These are phyloP conservation scores for Platerodrilus igneus DNA, from an alignment of 2,888 invertebrate genomes.

Conservation along the genomic window DNA sequence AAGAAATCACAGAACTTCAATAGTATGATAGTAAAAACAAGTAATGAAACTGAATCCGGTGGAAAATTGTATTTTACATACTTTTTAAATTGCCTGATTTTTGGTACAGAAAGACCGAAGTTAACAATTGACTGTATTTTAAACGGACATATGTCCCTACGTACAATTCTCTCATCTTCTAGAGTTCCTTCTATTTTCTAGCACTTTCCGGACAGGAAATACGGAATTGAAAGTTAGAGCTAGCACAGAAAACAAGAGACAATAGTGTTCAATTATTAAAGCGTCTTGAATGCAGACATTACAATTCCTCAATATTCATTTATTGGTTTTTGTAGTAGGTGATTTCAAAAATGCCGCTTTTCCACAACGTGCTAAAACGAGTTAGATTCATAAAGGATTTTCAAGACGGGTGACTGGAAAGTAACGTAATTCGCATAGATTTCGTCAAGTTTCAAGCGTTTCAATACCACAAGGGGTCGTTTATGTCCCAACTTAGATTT, in stretches of 20 bases:
- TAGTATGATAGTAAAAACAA: no score
- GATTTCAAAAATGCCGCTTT: constrained; percentile 18
- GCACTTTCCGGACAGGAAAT: constrained; percentile 23
- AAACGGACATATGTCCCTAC: constrained; percentile 20
- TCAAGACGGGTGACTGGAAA: no score
- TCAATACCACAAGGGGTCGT: constrained; percentile 22
- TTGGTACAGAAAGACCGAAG: no score
- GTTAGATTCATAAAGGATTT: no score
- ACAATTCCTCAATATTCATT: no score
- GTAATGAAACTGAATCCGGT: no score
- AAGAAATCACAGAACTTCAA: no score
- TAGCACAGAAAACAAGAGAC: constrained; percentile 20
- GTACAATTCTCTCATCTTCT: constrained; percentile 17
- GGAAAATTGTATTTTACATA: no score
- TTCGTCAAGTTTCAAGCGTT: constrained; percentile 14
- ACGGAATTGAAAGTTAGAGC: constrained; percentile 24
- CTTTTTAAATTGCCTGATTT: no score
- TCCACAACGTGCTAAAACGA: no score
- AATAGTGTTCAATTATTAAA: constrained; percentile 24
- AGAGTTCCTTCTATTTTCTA: constrained; percentile 20
- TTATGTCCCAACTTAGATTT: constrained; percentile 38
- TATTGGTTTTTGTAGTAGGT: no score
- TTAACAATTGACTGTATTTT: constrained; percentile 16
- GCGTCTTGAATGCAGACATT: constrained; percentile 21
- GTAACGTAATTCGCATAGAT: no score